Percentiles rank a stretch among this genome's conserved stretches.
These are phyloP conservation scores for Cirrhinus mrigala DNA, from an alignment of 2,797 vertebrate species.

Conservation along the genomic window DNA sequence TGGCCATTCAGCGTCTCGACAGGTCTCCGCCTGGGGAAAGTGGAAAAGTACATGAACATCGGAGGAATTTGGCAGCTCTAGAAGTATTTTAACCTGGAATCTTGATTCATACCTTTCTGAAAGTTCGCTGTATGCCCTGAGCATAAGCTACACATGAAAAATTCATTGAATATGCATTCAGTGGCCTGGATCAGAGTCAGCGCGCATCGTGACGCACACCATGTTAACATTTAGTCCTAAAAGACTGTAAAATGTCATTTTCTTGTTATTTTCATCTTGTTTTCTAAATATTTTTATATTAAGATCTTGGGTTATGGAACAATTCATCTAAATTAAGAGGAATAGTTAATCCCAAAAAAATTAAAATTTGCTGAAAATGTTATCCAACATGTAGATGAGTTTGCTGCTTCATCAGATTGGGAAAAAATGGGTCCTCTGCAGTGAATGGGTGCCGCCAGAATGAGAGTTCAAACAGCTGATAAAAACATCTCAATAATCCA, in stretches of 20 bases:
- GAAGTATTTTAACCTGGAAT: neutral
- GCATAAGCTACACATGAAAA: neutral
- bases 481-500: neutral
- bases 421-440: neutral
- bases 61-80: neutral
- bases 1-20: constrained; percentile 75
- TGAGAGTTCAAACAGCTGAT: neutral
- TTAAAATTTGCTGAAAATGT: too few relatives aligned
- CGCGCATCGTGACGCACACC: neutral
- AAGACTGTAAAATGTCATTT: neutral
- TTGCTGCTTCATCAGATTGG: neutral
- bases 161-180: neutral
- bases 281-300: neutral
- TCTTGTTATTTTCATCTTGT: neutral
- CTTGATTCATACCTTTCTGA: constrained; percentile 1
- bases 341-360: too few relatives aligned
- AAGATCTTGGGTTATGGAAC: too few relatives aligned
- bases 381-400: too few relatives aligned
- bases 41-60: constrained; percentile 45
- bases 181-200: neutral
- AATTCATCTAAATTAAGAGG: too few relatives aligned
- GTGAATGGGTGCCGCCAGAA: neutral
- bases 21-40: constrained; percentile 78
- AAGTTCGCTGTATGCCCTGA: neutral
- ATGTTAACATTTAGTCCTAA: neutral